phyloP scores from a whole-genome alignment of 37 sponge, comb jelly and placozoan genomes.

The Theonella swinhoei region DNA sequence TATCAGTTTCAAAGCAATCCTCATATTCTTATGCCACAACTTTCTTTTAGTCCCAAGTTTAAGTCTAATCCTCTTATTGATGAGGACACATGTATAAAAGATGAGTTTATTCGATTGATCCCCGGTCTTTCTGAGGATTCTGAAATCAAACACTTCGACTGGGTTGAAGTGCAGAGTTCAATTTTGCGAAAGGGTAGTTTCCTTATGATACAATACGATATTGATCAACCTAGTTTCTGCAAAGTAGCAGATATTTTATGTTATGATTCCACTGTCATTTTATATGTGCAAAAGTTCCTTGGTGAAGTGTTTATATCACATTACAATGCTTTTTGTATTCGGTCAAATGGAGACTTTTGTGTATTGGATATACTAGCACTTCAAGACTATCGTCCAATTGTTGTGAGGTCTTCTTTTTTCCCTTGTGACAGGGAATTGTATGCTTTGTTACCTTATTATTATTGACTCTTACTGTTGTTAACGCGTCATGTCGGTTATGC shows the following conservation, averaged over 20 bases:
- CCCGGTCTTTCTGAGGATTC: background rate
- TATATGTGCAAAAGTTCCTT: background rate
- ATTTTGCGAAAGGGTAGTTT: background rate
- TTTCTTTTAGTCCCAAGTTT: constrained; percentile 18
- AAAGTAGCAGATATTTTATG: constrained; percentile 25
- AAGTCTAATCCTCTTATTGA: background rate
- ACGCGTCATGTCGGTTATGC: too few species aligned
- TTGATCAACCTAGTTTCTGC: constrained; percentile 4
- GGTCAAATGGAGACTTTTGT: too few species aligned
- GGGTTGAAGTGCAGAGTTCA: constrained; percentile 22
- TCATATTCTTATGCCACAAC: constrained; percentile 8
- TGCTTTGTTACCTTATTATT: too few species aligned
- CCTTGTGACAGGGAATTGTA: too few species aligned
- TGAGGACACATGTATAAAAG: background rate
- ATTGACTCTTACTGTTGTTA: too few species aligned
- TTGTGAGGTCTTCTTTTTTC: too few species aligned
- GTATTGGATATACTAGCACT: too few species aligned
- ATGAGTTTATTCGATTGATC: background rate
- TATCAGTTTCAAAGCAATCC: constrained; percentile 19
- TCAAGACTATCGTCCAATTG: too few species aligned
- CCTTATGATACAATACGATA: background rate
- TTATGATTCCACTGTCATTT: constrained; percentile 5
- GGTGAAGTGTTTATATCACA: background rate
- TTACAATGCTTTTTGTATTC: constrained; percentile 8
- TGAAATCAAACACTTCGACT: constrained; percentile 14